Base-by-base conservation (phyloP, 2,888 invertebrate genomes). In the Coleophora flavipennella region DNA sequence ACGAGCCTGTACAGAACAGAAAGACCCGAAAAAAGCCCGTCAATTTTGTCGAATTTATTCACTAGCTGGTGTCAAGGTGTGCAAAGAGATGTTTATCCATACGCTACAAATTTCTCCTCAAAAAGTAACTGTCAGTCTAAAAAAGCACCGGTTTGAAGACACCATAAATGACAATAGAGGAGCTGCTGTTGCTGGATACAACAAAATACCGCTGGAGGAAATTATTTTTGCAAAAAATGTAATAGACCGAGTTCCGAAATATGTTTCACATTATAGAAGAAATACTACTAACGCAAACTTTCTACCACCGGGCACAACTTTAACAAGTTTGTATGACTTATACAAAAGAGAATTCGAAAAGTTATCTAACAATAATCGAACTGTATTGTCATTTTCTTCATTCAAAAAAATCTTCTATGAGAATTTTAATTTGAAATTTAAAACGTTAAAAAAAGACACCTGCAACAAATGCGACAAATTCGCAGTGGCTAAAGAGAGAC, bases 401-500 rank as follows among this genome's bases (percentile, higher is more conserved):
- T n/a, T 45, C 28, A 46, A 46, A 35, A 33, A 33, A 10, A 44
- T 43, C 39, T 46, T 46, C 41, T 41, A 41, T 28, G 36, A 31
- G n/a, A 36, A 46, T 33, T 48, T 48, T 39, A 49, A 44, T 36
- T 40, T 46, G 29, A 36, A 36, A 11, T 44, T 35, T 34, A 44
- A 41, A 35, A 32, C 29, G 12, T 35, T 40, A 29, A 42, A 45
- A 12, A 40, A 38, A 40, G 42, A 44, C 28, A 42, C 40, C 2
- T 42, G 42, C 33, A 45, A 45, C 32, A 42, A 38, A 29, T 42
- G 40, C 36, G 42, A 45, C 28, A 20, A 20, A 20, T n/a, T n/a
- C n/a, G 26, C 36, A 33, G 36, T 35, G 20, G 10, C 34, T 31
- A 34, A 36, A 33, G 12, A 28, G 40, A 35, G 38, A n/a, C n/a